These are phyloP conservation scores for Neomorphus geoffroyi DNA, from an alignment of 2,797 vertebrate species.

Conservation along the genomic window DNA sequence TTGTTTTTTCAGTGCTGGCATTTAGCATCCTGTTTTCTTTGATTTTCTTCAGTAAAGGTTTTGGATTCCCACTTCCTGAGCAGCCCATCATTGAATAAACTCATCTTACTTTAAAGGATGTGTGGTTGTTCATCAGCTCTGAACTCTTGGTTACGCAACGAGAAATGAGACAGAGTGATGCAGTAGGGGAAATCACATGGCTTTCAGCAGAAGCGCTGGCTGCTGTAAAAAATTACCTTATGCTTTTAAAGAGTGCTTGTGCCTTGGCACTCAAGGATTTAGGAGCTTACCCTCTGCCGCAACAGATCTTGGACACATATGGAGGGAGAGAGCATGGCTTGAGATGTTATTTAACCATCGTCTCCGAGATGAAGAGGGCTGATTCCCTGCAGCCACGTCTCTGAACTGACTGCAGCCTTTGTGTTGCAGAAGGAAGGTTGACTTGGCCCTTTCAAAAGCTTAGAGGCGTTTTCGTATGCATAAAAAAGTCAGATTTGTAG, in stretches of 20 bases:
- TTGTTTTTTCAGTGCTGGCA: background rate
- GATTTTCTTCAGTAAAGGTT: background rate
- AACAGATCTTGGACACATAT: rapidly evolving
- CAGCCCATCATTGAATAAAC: background rate
- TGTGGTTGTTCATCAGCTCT: background rate
- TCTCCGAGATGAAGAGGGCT: background rate
- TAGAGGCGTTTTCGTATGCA: background rate
- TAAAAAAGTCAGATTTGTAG: background rate
- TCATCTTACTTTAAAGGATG: background rate
- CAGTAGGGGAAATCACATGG: background rate
- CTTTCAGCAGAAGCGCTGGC: background rate
- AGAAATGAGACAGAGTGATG: background rate
- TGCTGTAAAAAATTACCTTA: background rate
- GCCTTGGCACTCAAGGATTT: background rate
- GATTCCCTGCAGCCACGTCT: background rate
- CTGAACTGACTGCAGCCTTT: background rate
- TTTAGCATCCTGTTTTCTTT: background rate
- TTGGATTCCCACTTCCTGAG: background rate
- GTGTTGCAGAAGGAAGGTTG: background rate
- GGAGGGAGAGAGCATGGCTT: background rate
- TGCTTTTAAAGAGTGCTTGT: background rate
- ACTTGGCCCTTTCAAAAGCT: background rate
- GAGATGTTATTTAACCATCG: background rate
- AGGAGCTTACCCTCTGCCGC: background rate
- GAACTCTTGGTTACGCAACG: background rate